These are phyloP conservation scores for Trichogramma dendrolimi DNA, from an alignment of 2,888 invertebrate species.

Conservation along the genomic window DNA sequence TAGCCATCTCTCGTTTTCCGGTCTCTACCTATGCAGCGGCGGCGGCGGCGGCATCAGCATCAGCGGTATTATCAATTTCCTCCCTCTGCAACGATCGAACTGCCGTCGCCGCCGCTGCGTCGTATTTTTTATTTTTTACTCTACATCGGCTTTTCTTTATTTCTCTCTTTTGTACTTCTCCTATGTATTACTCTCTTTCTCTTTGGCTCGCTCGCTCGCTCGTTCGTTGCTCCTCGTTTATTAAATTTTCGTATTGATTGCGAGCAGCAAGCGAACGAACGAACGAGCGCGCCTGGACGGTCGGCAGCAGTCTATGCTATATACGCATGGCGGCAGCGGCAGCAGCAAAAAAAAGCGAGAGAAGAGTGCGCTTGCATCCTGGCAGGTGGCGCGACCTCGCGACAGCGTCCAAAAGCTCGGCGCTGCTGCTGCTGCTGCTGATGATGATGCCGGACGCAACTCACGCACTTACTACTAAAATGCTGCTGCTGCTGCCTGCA, in stretches of 20 bases:
- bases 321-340: constrained; percentile 20
- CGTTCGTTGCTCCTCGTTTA: not conserved
- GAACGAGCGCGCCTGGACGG: constrained; percentile 14
- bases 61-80: too few species aligned
- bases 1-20: too few species aligned
- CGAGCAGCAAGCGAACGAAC: not conserved
- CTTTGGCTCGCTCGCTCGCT: not conserved
- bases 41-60: too few species aligned
- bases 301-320: constrained; percentile 21
- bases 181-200: not conserved
- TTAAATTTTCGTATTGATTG: constrained; percentile 25
- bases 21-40: too few species aligned
- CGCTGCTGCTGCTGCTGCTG: constrained; percentile 6
- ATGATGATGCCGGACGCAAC: constrained; percentile 22
- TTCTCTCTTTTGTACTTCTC: not conserved
- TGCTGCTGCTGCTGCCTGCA: too few species aligned
- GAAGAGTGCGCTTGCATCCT: constrained; percentile 18
- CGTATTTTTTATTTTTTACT: not conserved
- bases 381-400: constrained; percentile 40
- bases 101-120: constrained; percentile 5
- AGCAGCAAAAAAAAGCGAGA: not conserved
- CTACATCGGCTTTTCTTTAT: not conserved
- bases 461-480: not conserved
- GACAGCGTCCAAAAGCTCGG: constrained; percentile 37
- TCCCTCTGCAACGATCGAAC: constrained; percentile 7